Base-by-base conservation (phyloP, 2,888 invertebrate genomes). In the Drosophila peninsularis region DNA sequence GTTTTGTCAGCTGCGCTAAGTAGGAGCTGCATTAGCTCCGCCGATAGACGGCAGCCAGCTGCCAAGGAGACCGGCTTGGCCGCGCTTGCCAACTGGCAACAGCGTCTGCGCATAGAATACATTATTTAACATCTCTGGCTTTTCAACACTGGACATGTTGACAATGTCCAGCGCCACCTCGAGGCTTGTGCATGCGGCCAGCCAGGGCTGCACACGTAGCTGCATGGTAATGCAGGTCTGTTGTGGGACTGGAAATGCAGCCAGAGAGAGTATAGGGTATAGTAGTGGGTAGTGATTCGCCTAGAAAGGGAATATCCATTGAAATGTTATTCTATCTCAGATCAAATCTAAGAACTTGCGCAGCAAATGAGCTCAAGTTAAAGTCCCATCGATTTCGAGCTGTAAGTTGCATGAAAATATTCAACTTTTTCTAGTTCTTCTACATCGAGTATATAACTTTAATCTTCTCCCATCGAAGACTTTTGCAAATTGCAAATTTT, bases 1-100 rank as follows among this genome's bases (percentile, higher is more conserved):
- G 89, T 87, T 83, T 85, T 88, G 83, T 88, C 85, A 83, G 83
- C 73, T 56, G 50, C 80, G 82, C 85, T 85, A 83, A 85, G 88
- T 84, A 83, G 88, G 49, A 79, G 85, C 82, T 62, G 85, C 83
- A 82, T 78, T 82, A 88, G 66, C 62, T 56, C 50, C 62, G 44
- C 17, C 61, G 63, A 74, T 66, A 81, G 74, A 55, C 62, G 53
- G n/a, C 11, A 11, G 37, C 24, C 39, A 56, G 58, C 54, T 49
- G 52, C 39, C 61, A 57, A 75, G 50, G 65, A 60, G 73, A 72
- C 63, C 73, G 76, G 71, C 81, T 68, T 64, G 50, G 34, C 27
- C 49, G 65, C 47, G 62, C 34, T 44, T 17, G 36, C 65, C 39
- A 67, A 24, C 53, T 64, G 45, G 55, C 69, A 57, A 39, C 53